phyloP scores from a whole-genome alignment of 1,140 invertebrate genomes.

The Manduca sexta region DNA sequence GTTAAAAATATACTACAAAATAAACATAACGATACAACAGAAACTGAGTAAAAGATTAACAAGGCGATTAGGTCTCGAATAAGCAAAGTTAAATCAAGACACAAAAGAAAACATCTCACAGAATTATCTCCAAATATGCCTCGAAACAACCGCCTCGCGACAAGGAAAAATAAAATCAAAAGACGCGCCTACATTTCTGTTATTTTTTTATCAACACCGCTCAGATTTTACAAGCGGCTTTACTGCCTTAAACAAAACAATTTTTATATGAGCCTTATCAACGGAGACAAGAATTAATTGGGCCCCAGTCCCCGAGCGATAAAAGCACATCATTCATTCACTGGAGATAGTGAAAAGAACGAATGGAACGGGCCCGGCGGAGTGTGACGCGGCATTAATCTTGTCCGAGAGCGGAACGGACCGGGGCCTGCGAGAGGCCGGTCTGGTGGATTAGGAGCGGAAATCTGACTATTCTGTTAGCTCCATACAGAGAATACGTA shows the following conservation, averaged over 20 bases:
- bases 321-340: conserved; percentile 18
- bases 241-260: background rate
- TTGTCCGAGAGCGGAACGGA: conserved; percentile 1
- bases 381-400: conserved; percentile 17
- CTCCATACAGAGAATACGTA: conserved; percentile 1
- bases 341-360: conserved; percentile 7
- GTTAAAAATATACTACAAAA: too few relatives aligned
- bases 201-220: background rate
- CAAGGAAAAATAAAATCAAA: background rate
- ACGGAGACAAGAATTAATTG: conserved; percentile 5
- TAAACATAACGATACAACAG: too few relatives aligned
- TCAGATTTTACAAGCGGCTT: conserved; percentile 1
- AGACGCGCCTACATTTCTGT: background rate
- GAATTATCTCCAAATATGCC: too few relatives aligned
- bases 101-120: too few relatives aligned
- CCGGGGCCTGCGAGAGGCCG: background rate
- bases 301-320: background rate
- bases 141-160: background rate
- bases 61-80: too few relatives aligned
- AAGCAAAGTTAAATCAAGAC: too few relatives aligned
- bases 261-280: background rate
- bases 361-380: conserved; percentile 10
- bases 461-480: background rate
- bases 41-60: too few relatives aligned
- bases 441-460: conserved; percentile 1